These are phyloP conservation scores for Ceratothoa steindachneri DNA, from an alignment of 2,888 invertebrate genomes.

Conservation along the genomic window DNA sequence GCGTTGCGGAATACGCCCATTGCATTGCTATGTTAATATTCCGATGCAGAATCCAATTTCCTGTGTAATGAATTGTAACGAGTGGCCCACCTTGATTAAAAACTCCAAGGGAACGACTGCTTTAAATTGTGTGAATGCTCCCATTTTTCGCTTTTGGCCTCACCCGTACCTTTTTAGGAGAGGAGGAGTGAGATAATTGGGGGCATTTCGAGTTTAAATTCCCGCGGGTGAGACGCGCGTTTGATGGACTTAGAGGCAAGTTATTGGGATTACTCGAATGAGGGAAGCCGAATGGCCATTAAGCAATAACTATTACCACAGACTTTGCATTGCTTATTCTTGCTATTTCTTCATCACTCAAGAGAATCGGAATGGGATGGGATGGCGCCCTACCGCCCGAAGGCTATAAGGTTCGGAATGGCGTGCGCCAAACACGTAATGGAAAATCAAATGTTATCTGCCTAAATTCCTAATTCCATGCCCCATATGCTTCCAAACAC, in stretches of 20 bases:
- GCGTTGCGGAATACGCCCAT: not conserved
- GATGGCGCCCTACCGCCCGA: constrained; percentile 16
- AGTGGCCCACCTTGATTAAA: not conserved
- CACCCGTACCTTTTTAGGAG: too few species aligned
- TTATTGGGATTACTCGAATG: constrained; percentile 7
- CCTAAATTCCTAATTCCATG: constrained; percentile 44
- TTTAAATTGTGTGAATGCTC: not conserved
- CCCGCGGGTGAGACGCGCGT: not conserved
- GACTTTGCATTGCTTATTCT: constrained; percentile 10
- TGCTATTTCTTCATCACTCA: constrained; percentile 13
- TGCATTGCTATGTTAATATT: not conserved
- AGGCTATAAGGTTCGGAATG: constrained; percentile 13
- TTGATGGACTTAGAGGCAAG: not conserved
- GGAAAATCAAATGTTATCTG: constrained; percentile 43
- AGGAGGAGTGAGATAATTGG: not conserved
- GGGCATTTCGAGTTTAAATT: not conserved
- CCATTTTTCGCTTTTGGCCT: not conserved
- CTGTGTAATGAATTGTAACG: not conserved
- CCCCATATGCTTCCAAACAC: constrained; percentile 40
- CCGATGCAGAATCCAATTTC: not conserved
- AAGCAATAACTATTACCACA: constrained; percentile 17
- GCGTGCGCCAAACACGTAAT: constrained; percentile 16
- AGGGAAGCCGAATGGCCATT: not conserved
- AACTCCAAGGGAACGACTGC: not conserved
- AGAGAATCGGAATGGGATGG: constrained; percentile 15